Conservation (phyloP, 2,888 invertebrate species). For the Clostera curtula region DNA sequence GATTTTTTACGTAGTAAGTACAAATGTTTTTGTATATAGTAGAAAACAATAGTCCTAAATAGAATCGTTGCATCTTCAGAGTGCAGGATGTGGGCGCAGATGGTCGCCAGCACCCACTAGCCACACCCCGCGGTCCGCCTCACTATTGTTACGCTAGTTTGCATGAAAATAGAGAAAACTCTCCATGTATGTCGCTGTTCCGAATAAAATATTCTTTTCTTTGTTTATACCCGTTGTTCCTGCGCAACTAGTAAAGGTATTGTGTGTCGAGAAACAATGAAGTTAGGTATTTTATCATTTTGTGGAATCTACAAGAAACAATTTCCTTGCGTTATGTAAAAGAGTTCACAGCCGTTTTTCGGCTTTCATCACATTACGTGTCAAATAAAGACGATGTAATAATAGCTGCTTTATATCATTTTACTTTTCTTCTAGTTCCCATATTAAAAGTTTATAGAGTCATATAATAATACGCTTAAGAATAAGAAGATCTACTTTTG, state of each 20-base stretch:
- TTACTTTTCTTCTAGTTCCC: too few species aligned
- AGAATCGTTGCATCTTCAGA: constrained; percentile 41
- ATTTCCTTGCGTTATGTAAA: constrained; percentile 31
- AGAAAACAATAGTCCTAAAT: too few species aligned
- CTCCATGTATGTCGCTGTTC: constrained; percentile 59
- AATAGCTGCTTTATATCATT: constrained; percentile 14
- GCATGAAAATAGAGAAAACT: constrained; percentile 66
- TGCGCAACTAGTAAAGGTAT: constrained; percentile 56
- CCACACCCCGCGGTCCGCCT: constrained; percentile 37
- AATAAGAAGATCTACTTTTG: too few species aligned
- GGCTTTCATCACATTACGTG: constrained; percentile 16
- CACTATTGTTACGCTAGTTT: constrained; percentile 61
- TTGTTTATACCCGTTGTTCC: constrained; percentile 53
- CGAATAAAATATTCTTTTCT: constrained; percentile 66
- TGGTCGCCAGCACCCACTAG: constrained; percentile 30
- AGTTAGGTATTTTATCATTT: constrained; percentile 33
- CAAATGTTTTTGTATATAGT: too few species aligned
- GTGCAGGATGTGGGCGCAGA: constrained; percentile 46
- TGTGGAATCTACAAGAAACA: constrained; percentile 26
- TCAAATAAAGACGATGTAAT: constrained; percentile 12
- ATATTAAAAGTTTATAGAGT: too few species aligned
- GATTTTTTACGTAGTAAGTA: too few species aligned
- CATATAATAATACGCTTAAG: too few species aligned
- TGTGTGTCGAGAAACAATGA: constrained; percentile 48
- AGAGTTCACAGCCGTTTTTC: constrained; percentile 20